A percentile compares a stretch with the other conserved stretches of the same genome.
Evolutionary conservation across 1,140 invertebrate species (phyloP).

Genomic region (Geopemphigus sp.): DNA sequence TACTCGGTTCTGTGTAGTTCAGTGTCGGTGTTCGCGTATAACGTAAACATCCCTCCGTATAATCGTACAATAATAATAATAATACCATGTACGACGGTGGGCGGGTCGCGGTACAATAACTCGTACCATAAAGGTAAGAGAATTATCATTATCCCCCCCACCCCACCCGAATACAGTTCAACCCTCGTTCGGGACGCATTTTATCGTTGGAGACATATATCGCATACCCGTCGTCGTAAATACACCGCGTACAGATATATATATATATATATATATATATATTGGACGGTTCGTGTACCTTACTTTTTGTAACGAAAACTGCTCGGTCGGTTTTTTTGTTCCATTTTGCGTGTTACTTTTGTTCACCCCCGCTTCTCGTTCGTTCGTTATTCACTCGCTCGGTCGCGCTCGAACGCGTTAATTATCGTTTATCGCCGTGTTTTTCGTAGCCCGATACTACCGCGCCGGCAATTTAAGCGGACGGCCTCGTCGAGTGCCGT

Average conservation of each 20-base stretch:
- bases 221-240: too few relatives aligned
- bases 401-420: background rate
- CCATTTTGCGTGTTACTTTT: background rate
- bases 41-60: background rate
- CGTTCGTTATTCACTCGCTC: too few relatives aligned
- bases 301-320: background rate
- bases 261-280: too few relatives aligned
- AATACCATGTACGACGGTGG: background rate
- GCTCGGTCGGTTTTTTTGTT: background rate
- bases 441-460: too few relatives aligned
- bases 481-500: too few relatives aligned
- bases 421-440: background rate
- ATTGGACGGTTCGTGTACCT: background rate
- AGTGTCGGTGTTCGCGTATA: conserved; percentile 3
- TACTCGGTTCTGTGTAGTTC: conserved; percentile 14
- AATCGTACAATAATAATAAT: background rate
- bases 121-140: background rate
- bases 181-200: too few relatives aligned
- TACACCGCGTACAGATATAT: too few relatives aligned
- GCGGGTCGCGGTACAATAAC: background rate
- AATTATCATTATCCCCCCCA: background rate
- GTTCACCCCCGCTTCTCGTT: background rate
- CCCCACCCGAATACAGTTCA: too few relatives aligned
- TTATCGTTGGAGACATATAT: too few relatives aligned
- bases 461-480: too few relatives aligned